phyloP scores from a whole-genome alignment of 2,888 invertebrate species.

The Nomada ferruginata region DNA sequence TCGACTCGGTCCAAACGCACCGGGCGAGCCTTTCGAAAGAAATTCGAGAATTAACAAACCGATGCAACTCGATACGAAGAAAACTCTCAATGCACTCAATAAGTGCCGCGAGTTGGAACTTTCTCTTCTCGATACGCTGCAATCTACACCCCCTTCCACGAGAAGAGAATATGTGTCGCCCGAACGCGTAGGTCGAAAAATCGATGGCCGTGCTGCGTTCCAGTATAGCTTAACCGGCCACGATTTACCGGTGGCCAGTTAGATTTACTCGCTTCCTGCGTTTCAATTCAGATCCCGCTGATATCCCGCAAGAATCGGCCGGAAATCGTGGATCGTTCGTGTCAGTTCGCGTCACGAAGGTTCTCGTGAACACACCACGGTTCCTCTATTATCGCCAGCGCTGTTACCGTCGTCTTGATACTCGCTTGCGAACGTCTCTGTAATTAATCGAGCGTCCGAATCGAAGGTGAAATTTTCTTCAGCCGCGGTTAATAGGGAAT shows the following conservation, averaged over 20 bases:
- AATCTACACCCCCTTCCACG: not conserved
- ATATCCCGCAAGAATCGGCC: conserved; percentile 40
- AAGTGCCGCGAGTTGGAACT: not conserved
- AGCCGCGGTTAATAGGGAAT: not conserved
- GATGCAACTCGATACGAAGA: not conserved
- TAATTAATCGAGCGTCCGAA: conserved; percentile 27
- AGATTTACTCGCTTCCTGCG: conserved; percentile 55
- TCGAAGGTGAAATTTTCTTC: no score
- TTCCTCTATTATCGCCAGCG: not conserved
- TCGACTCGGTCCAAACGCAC: not conserved
- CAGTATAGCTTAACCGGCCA: conserved; percentile 44
- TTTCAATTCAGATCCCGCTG: conserved; percentile 56
- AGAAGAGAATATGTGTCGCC: conserved; percentile 6
- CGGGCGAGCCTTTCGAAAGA: not conserved
- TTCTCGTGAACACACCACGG: not conserved
- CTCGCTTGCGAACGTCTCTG: not conserved
- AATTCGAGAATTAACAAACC: not conserved
- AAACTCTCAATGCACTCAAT: not conserved
- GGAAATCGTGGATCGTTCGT: conserved; percentile 61
- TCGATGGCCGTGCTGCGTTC: conserved; percentile 42
- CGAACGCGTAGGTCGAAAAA: conserved; percentile 32
- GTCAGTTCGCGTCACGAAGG: conserved; percentile 52
- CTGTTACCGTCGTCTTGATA: not conserved
- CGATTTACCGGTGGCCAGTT: conserved; percentile 47
- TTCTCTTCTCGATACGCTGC: not conserved